These are phyloP conservation scores for Ischnus inquisitorius DNA, from an alignment of 2,888 invertebrate genomes.

Conservation along the genomic window DNA sequence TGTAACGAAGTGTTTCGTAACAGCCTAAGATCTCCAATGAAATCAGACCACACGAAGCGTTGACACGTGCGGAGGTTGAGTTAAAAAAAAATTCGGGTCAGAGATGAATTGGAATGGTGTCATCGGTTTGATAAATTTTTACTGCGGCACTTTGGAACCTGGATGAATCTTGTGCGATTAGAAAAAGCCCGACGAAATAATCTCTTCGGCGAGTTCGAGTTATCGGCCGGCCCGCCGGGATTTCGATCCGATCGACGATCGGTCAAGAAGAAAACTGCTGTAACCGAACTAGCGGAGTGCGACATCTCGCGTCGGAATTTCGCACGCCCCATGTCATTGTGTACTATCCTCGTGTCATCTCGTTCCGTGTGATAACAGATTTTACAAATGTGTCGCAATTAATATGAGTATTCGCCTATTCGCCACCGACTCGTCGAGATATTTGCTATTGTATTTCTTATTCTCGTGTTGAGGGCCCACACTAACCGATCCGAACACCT, in stretches of 20 bases:
- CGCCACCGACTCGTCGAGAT: too few relatives aligned
- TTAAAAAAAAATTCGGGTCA: slow-evolving; percentile 27
- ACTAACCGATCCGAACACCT: background rate
- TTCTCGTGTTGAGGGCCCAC: background rate
- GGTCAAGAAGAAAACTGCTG: background rate
- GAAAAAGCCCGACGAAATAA: background rate
- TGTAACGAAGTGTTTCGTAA: slow-evolving; percentile 39
- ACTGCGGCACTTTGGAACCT: background rate
- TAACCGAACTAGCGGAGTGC: background rate
- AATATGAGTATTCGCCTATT: background rate
- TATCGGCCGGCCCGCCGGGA: background rate
- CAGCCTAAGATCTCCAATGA: slow-evolving; percentile 27
- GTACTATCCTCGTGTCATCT: background rate
- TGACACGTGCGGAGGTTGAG: slow-evolving; percentile 19
- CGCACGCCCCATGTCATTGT: background rate
- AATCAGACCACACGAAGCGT: slow-evolving; percentile 19
- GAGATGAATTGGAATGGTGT: slow-evolving; percentile 5
- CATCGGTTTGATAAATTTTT: slow-evolving; percentile 7
- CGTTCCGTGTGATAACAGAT: background rate
- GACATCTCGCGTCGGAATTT: slow-evolving; percentile 7
- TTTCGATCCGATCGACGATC: slow-evolving; percentile 12
- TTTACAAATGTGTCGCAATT: background rate
- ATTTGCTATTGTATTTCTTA: background rate
- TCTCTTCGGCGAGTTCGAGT: background rate
- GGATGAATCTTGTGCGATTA: background rate